phyloP scores from a whole-genome alignment of 1,140 invertebrate genomes.

The Drosophila jambulina region DNA sequence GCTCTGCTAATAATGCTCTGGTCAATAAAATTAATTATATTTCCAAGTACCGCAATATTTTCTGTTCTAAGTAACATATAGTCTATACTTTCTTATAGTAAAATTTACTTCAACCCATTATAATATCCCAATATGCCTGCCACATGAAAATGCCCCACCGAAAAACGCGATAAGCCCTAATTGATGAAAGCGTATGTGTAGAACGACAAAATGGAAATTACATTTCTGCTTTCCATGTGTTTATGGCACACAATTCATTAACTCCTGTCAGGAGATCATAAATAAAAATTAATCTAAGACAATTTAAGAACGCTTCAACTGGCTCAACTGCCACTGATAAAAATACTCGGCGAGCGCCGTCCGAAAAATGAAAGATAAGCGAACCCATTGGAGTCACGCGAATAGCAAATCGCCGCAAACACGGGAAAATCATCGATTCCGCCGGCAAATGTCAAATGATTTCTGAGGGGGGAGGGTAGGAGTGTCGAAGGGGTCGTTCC shows the following conservation, averaged over 20 bases:
- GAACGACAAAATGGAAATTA: conserved; percentile 6
- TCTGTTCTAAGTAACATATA: not conserved
- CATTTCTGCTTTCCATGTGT: conserved; percentile 28
- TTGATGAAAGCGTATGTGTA: conserved; percentile 35
- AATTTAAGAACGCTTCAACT: conserved; percentile 49
- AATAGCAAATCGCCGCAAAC: conserved; percentile 20
- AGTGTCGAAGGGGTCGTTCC: not conserved
- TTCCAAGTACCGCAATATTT: not conserved
- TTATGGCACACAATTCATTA: conserved; percentile 52
- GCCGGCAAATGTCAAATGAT: conserved; percentile 44
- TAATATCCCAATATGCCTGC: not conserved
- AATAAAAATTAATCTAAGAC: conserved; percentile 55
- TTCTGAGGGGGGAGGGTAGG: not conserved
- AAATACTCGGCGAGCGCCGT: conserved; percentile 24
- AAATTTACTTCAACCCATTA: not conserved
- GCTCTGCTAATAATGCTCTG: not conserved
- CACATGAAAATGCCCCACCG: conserved; percentile 28
- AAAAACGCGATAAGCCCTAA: conserved; percentile 24
- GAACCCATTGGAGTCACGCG: conserved; percentile 44
- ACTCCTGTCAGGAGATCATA: conserved; percentile 41
- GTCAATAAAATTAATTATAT: not conserved
- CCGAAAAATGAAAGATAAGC: conserved; percentile 29
- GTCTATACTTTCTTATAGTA: not conserved
- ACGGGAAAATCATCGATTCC: conserved; percentile 38
- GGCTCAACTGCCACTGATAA: conserved; percentile 45